phyloP scores from a whole-genome alignment of 1,140 invertebrate genomes.

The Pseudobourletiella spinata region DNA sequence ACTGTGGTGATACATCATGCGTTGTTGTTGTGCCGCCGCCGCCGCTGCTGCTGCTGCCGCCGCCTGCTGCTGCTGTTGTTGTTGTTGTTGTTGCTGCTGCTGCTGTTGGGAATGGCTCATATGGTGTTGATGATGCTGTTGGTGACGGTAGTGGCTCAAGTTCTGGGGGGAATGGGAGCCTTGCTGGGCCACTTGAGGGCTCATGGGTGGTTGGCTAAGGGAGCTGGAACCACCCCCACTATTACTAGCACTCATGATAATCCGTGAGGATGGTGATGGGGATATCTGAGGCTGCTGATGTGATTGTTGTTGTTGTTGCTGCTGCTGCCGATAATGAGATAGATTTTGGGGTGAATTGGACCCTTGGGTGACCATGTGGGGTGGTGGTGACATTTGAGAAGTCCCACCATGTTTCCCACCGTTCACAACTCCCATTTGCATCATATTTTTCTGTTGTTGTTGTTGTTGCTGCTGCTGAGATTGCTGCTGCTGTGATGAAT shows the following conservation, averaged over 20 bases:
- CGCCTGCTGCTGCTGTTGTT: too few species aligned
- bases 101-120: conserved; percentile 34
- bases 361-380: conserved; percentile 27
- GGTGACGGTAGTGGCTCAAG: conserved; percentile 39
- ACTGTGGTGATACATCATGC: conserved; percentile 34
- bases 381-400: conserved; percentile 9
- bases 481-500: conserved; percentile 38
- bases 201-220: conserved; percentile 27
- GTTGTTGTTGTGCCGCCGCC: conserved; percentile 35
- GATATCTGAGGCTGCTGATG: conserved; percentile 46
- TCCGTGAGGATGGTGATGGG: conserved; percentile 20
- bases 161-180: conserved; percentile 38
- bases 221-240: not conserved
- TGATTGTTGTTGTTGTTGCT: conserved; percentile 45
- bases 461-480: conserved; percentile 49
- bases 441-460: conserved; percentile 45
- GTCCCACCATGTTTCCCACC: not conserved
- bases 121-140: conserved; percentile 39
- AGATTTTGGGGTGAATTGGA: conserved; percentile 35
- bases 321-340: conserved; percentile 45
- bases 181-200: conserved; percentile 38
- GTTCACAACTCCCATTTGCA: conserved; percentile 37
- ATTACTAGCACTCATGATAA: not conserved
- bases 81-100: conserved; percentile 34
- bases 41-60: not conserved